These are phyloP conservation scores for Drosophila obscura DNA, from an alignment of 1,140 invertebrate genomes.

Conservation along the genomic window DNA sequence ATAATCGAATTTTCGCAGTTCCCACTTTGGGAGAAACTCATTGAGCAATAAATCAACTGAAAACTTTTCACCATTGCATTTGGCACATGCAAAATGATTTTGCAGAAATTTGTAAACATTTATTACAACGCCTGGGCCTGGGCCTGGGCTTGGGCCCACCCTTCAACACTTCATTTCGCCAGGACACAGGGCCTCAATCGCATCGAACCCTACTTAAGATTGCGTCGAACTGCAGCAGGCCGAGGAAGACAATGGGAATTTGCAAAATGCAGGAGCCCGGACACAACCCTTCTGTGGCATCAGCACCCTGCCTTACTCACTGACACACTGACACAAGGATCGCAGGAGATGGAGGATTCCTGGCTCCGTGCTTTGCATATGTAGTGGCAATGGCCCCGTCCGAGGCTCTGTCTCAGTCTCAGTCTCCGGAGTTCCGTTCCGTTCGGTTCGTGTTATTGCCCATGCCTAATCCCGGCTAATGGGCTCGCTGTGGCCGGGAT, in stretches of 20 bases:
- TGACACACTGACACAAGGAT: slow-evolving; percentile 27
- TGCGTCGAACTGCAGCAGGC: slow-evolving; percentile 17
- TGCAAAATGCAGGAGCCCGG: slow-evolving; percentile 35
- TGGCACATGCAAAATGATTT: slow-evolving; percentile 70
- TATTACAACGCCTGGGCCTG: slow-evolving; percentile 49
- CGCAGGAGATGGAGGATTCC: slow-evolving; percentile 3
- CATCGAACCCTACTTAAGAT: slow-evolving; percentile 58
- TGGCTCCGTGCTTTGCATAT: slow-evolving; percentile 58
- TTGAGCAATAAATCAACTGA: slow-evolving; percentile 62
- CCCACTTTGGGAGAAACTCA: slow-evolving; percentile 18
- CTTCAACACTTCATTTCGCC: slow-evolving; percentile 25
- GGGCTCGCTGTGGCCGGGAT: slow-evolving; percentile 66
- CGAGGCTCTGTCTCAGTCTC: not conserved
- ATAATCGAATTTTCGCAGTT: slow-evolving; percentile 1
- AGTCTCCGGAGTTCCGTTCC: not conserved
- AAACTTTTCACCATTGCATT: slow-evolving; percentile 42
- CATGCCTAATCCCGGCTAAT: slow-evolving; percentile 74
- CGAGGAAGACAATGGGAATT: slow-evolving; percentile 33
- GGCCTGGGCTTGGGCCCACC: slow-evolving; percentile 4
- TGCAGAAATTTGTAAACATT: slow-evolving; percentile 77
- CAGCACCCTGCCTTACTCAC: not conserved
- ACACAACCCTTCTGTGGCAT: slow-evolving; percentile 22
- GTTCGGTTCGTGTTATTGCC: slow-evolving; percentile 69
- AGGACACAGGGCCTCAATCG: not conserved
- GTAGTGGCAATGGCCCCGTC: not conserved